Conservation (phyloP, 2,888 invertebrate genomes). For the Diplolepis rosae region DNA sequence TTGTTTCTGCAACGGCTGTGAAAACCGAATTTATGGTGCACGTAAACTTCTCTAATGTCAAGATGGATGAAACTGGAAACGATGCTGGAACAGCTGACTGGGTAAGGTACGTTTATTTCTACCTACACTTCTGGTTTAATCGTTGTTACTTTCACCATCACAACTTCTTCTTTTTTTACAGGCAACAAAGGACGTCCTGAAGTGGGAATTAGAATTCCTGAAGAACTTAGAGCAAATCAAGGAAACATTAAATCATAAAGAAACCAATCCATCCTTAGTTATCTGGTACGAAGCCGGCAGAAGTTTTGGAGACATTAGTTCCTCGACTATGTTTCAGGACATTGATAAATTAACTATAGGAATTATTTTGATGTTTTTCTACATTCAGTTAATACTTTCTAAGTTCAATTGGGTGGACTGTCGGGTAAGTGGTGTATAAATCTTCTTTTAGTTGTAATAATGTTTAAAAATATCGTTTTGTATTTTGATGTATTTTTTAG, state of each 20-base stretch:
- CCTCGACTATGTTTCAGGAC: constrained; percentile 83
- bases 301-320: constrained; percentile 86
- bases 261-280: constrained; percentile 44
- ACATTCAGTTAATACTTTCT: constrained; percentile 83
- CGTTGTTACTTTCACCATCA: too few relatives aligned
- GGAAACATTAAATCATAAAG: constrained; percentile 41
- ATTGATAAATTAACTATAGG: constrained; percentile 82
- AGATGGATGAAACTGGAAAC: constrained; percentile 81
- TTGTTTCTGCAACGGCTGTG: constrained; percentile 79
- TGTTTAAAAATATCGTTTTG: constrained; percentile 33
- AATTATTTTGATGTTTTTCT: constrained; percentile 82
- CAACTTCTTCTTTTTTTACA: constrained; percentile 48
- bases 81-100: constrained; percentile 85
- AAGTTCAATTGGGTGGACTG: constrained; percentile 85
- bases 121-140: too few relatives aligned
- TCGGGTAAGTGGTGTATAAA: constrained; percentile 76
- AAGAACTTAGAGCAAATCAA: constrained; percentile 54
- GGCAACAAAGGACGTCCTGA: constrained; percentile 65
- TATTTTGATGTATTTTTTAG: constrained; percentile 59
- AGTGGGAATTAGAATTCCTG: constrained; percentile 65
- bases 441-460: constrained; percentile 26
- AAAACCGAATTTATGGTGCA: constrained; percentile 80
- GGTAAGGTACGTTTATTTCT: constrained; percentile 75
- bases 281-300: constrained; percentile 67
- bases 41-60: constrained; percentile 81